Percentiles rank a stretch among this genome's conserved stretches.
Evolutionary conservation across 2,113 vertebrate genomes (phyloP).

Genomic region (Xiphophorus hellerii): DNA sequence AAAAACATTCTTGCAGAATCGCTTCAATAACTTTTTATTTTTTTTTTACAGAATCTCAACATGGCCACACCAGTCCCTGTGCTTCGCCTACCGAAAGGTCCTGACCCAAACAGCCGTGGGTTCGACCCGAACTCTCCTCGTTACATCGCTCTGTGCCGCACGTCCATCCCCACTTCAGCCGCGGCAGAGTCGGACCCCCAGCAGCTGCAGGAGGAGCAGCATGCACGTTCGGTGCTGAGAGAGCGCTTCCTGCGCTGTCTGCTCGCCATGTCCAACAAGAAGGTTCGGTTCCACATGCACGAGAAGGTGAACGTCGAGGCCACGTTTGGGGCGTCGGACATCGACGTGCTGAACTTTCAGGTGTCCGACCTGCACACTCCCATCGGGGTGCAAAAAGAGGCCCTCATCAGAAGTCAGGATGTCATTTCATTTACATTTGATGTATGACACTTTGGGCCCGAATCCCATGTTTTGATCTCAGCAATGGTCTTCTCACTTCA

Average conservation of each 20-base stretch:
- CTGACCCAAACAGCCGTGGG: conserved; percentile 82
- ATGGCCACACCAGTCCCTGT: conserved; percentile 75
- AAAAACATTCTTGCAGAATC: background rate
- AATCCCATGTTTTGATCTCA: background rate
- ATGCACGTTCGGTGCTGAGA: conserved; percentile 76
- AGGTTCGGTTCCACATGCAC: conserved; percentile 82
- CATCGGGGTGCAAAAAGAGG: conserved; percentile 87
- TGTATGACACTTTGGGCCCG: conserved; percentile 47
- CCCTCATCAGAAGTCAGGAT: conserved; percentile 85
- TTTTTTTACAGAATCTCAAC: conserved; percentile 5
- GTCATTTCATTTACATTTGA: conserved; percentile 87
- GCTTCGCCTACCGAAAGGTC: conserved; percentile 76
- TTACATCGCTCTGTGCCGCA: conserved; percentile 75
- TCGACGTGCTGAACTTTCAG: conserved; percentile 89
- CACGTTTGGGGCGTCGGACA: conserved; percentile 84
- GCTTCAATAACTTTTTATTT: background rate
- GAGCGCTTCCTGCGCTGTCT: conserved; percentile 87
- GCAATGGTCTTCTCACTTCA: background rate
- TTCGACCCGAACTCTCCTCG: conserved; percentile 78
- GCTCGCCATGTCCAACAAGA: conserved; percentile 79
- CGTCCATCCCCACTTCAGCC: conserved; percentile 63
- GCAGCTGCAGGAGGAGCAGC: conserved; percentile 76
- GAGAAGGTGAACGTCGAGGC: conserved; percentile 84
- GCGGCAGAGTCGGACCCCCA: background rate
- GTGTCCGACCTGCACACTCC: conserved; percentile 89